These are phyloP conservation scores for Papilio dardanus DNA, from an alignment of 1,140 invertebrate genomes.

Conservation along the genomic window DNA sequence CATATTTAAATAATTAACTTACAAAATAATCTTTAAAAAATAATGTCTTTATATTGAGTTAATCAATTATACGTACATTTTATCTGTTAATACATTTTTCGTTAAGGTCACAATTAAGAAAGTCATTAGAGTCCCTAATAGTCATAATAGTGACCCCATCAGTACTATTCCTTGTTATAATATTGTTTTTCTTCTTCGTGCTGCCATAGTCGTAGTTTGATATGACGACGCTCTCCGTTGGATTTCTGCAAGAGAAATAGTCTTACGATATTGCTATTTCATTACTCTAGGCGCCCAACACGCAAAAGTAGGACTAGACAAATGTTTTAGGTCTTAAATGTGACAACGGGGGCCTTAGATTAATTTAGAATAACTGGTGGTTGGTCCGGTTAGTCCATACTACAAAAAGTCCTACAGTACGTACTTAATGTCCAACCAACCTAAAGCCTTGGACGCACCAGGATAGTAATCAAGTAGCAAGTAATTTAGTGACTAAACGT, in stretches of 20 bases:
- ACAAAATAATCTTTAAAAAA: not conserved
- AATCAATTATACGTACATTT: slow-evolving; percentile 1
- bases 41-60: not conserved
- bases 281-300: not conserved
- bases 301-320: no score
- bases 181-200: slow-evolving; percentile 75
- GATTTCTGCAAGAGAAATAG: slow-evolving; percentile 62
- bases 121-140: slow-evolving; percentile 69
- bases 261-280: not conserved
- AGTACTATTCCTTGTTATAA: slow-evolving; percentile 67
- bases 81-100: slow-evolving; percentile 74
- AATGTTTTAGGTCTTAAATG: no score
- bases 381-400: no score
- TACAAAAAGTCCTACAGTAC: no score
- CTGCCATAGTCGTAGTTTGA: slow-evolving; percentile 78
- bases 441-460: no score
- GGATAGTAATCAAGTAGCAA: no score
- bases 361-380: no score
- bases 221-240: slow-evolving; percentile 77
- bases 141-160: slow-evolving; percentile 77
- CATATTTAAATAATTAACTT: not conserved
- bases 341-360: no score
- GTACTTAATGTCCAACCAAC: no score
- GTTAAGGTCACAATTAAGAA: slow-evolving; percentile 57
- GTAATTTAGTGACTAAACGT: no score